Base-by-base conservation (phyloP, 1,140 invertebrate genomes). In the Aricia agestis region DNA sequence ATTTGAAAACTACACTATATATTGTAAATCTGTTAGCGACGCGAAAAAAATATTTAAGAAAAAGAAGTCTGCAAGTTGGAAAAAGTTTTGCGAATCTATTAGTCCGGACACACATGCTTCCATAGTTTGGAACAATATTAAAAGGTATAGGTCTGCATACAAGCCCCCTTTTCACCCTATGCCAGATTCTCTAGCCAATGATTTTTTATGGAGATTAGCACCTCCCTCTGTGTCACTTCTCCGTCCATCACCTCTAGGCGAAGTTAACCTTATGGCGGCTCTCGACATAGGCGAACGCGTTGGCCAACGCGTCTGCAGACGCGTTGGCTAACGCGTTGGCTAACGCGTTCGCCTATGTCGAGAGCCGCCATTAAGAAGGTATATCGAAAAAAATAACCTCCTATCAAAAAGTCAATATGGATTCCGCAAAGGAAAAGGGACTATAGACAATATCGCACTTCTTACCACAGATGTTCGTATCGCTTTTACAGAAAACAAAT, bases 341-440 rank as follows among this genome's bases (percentile, higher is more conserved):
- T 25, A 3, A 25, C 3, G 1, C 3, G 25, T 3, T 25, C 3
- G 3, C 25, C 3, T 25, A 3, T 25, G 3, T 1, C 3, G 3
- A 1, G 25, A 25, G 25, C 25, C 25, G n/a, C n/a, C n/a, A n/a
- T n/a, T n/a, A 25, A 3, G 25, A 72, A 78, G 79, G 79, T 78
- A 72, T 52, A 57, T 77, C 10, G 74, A 81, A 73, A 76, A 41
- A n/a, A 66, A 74, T 18, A 66, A 45, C 32, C 59, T 75, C n/a
- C 68, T 81, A 57, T 10, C 72, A 1, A 45, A 69, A 45, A 74
- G 17, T 19, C 78, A 78, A 61, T 79, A 67, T 68, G 77, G 76
- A 6, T 81, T 81, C 70, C 67, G 75, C 32, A 76, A 75, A 76
- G 70, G 70, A 4, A 75, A 69, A 63, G 70, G 79, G n/a, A 80